Evolutionary conservation across 2,113 vertebrate species (phyloP).

Genomic region (Galeopterus variegatus): DNA sequence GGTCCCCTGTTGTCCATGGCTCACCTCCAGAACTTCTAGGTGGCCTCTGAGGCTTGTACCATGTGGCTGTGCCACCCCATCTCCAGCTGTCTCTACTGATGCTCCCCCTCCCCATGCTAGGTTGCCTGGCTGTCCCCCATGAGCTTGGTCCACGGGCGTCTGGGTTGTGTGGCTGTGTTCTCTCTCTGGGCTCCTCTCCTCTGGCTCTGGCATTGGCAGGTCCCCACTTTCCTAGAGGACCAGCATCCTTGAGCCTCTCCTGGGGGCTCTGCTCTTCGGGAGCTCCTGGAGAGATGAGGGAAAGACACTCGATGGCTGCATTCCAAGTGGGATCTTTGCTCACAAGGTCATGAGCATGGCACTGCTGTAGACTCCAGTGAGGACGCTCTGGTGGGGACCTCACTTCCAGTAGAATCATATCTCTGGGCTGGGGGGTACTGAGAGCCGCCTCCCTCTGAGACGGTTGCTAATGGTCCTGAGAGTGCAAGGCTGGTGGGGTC

Average conservation of each 20-base stretch:
- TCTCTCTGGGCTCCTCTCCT: not conserved
- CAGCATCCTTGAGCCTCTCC: not conserved
- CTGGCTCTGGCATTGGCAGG: not conserved
- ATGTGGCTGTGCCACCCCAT: not conserved
- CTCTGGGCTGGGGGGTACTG: not conserved
- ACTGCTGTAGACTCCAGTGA: rapidly evolving
- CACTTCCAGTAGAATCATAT: not conserved
- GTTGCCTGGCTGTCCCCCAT: not conserved
- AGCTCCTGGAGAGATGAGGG: not conserved
- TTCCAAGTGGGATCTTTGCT: not conserved
- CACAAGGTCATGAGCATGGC: rapidly evolving
- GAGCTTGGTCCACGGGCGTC: rapidly evolving
- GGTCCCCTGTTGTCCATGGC: not conserved
- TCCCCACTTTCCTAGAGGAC: not conserved
- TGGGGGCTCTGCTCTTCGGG: not conserved
- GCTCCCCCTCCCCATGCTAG: rapidly evolving
- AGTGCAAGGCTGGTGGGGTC: too few species aligned
- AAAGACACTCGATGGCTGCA: rapidly evolving
- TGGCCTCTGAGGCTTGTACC: not conserved
- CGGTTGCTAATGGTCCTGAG: too few species aligned
- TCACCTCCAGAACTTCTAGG: not conserved
- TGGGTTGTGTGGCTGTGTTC: too few species aligned
- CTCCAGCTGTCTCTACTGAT: not conserved
- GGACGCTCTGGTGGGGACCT: rapidly evolving
- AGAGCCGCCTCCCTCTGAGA: too few species aligned